Conservation (phyloP, 2,113 vertebrate species). For the Corythoichthys intestinalis region DNA sequence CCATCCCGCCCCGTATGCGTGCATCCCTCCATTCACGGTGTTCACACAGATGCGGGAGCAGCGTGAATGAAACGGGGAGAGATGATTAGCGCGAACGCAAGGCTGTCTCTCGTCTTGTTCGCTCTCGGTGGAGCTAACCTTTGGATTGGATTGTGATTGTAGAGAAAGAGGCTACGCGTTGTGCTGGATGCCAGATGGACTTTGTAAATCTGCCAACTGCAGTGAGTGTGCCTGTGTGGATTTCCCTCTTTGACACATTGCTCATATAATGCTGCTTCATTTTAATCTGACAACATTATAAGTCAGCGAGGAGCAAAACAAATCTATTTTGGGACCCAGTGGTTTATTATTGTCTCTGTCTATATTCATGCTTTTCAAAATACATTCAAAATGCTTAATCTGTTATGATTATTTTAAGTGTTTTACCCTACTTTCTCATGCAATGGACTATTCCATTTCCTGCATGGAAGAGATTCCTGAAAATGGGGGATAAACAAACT, state of each 20-base stretch:
- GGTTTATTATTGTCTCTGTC: not conserved
- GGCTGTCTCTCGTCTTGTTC: not conserved
- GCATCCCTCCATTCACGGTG: conserved; percentile 35
- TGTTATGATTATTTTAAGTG: not conserved
- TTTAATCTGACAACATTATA: conserved; percentile 17
- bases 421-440: not conserved
- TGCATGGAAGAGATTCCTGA: not conserved
- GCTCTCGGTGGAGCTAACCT: not conserved
- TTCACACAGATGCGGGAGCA: conserved; percentile 5
- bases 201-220: conserved; percentile 38
- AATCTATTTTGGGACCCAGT: not conserved
- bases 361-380: not conserved
- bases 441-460: not conserved
- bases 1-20: not conserved
- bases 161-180: conserved; percentile 6
- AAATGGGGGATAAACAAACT: not conserved
- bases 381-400: not conserved
- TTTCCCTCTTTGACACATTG: conserved; percentile 41
- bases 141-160: conserved; percentile 5
- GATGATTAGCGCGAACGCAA: conserved; percentile 1
- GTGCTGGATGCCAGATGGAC: conserved; percentile 53
- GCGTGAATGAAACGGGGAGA: conserved; percentile 6
- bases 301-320: conserved; percentile 1
- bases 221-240: conserved; percentile 24
- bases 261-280: conserved; percentile 9